Base-by-base conservation (phyloP, 2,888 invertebrate species). In the Philereme transversata region DNA sequence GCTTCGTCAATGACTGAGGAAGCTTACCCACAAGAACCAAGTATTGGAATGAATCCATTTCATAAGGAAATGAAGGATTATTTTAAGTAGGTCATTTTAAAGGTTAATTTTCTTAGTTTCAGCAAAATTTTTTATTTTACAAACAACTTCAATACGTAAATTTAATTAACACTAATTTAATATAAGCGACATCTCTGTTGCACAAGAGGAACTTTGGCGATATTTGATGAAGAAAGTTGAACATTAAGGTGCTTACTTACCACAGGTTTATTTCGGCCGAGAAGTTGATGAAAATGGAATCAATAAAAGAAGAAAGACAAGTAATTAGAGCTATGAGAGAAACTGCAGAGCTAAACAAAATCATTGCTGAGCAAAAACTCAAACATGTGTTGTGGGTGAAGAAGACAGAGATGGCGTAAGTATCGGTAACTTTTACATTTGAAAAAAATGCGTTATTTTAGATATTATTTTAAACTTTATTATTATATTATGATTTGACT, bases 311-410 rank as follows among this genome's bases (percentile, higher is more conserved):
- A 72, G 90, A 92, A 68, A 81, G 86, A 8, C 86, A 86, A 57
- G 81, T 91, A 11, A 75, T 88, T 4, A 78, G 84, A 70, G 89
- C 90, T 5, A 90, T 92, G 89, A 80, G 94, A 68, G 94, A 94
- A 77, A 93, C 94, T 45, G 94, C 94, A 4, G 94, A 94, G 77
- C 84, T 94, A 38, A 94, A 94, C 72, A 94, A 94, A 81, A 94
- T 94, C 51, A 92, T 94, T 69, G 94, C 94, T 3, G 89, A 94
- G 69, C 93, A 94, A 74, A 93, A 92, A 75, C 79, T 94, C 34
- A 94, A 94, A 57, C 90, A 91, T 74, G 75, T 92, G 4, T 69
- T 92, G 10, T 91, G 91, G 92, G 71, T 85, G 10, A 90, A 90
- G 63, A 90, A 89, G 63, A 84, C 82, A 66, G 90, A 92, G 64